Evolutionary conservation across 1,140 invertebrate genomes (phyloP).

Genomic region (Tetragnatha versicolor): DNA sequence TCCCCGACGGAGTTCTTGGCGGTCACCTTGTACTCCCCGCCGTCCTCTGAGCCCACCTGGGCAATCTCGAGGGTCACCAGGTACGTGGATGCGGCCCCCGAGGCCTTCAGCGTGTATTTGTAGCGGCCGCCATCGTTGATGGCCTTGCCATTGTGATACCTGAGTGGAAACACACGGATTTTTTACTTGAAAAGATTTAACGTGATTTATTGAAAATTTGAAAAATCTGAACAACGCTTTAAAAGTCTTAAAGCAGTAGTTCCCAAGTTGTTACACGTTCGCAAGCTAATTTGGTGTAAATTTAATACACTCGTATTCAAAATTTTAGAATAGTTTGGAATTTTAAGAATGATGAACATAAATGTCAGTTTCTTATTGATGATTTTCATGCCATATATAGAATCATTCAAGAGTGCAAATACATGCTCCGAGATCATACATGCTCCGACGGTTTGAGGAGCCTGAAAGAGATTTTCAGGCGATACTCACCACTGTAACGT

Average conservation of each 20-base stretch:
- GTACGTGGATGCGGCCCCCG: slow-evolving; percentile 71
- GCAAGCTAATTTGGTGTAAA: too few relatives aligned
- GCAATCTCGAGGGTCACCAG: slow-evolving; percentile 83
- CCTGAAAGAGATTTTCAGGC: too few relatives aligned
- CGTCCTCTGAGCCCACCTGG: slow-evolving; percentile 82
- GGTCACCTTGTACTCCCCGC: slow-evolving; percentile 90
- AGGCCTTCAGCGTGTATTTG: slow-evolving; percentile 47
- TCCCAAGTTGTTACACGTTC: neutral
- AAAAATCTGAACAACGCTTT: neutral
- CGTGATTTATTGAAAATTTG: neutral
- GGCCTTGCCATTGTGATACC: slow-evolving; percentile 41
- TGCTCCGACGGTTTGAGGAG: too few relatives aligned
- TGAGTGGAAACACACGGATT: neutral
- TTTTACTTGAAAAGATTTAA: neutral
- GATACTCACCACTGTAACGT: slow-evolving; percentile 84
- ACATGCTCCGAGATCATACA: too few relatives aligned
- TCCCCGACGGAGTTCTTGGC: slow-evolving; percentile 92
- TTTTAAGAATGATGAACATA: too few relatives aligned
- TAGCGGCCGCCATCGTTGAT: slow-evolving; percentile 45
- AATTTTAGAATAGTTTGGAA: too few relatives aligned
- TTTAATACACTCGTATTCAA: too few relatives aligned
- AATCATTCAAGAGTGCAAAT: too few relatives aligned
- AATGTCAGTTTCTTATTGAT: too few relatives aligned
- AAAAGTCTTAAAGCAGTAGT: neutral
- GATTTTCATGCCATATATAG: too few relatives aligned